Evolutionary conservation across 2,113 vertebrate species (phyloP).

Genomic region (Oceanodroma tethys): DNA sequence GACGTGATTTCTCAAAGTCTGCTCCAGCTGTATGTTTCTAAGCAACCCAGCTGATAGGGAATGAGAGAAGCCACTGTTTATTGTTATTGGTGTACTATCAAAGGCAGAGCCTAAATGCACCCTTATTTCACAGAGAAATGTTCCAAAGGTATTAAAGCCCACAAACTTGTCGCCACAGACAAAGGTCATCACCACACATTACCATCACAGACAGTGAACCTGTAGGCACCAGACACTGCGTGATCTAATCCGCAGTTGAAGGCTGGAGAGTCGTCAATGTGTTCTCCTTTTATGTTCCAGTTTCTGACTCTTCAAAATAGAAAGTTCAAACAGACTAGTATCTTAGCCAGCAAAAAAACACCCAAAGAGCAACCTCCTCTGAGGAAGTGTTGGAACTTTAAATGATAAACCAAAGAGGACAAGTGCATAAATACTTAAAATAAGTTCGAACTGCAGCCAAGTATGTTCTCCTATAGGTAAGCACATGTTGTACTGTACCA

Average conservation of each 20-base stretch:
- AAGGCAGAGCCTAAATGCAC: neutral
- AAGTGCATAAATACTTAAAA: slow-evolving; percentile 11
- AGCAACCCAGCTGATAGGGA: neutral
- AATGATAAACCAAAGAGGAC: neutral
- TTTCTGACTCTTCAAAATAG: slow-evolving; percentile 23
- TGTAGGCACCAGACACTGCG: neutral
- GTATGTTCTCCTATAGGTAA: neutral
- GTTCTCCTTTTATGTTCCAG: neutral
- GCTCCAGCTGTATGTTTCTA: neutral
- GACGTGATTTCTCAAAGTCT: neutral
- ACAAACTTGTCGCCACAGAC: neutral
- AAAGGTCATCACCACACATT: neutral
- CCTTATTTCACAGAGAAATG: neutral
- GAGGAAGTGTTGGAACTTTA: neutral
- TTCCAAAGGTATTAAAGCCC: neutral
- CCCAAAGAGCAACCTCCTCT: neutral
- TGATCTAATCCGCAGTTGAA: neutral
- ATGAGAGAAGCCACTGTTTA: neutral
- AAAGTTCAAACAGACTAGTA: slow-evolving; percentile 12
- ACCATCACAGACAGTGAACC: neutral
- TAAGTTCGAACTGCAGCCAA: neutral
- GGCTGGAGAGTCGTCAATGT: neutral
- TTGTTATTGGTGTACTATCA: neutral
- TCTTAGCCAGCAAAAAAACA: neutral
- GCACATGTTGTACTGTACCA: neutral